These are phyloP conservation scores for Callitettix versicolor DNA, from an alignment of 1,140 invertebrate genomes.

Conservation along the genomic window DNA sequence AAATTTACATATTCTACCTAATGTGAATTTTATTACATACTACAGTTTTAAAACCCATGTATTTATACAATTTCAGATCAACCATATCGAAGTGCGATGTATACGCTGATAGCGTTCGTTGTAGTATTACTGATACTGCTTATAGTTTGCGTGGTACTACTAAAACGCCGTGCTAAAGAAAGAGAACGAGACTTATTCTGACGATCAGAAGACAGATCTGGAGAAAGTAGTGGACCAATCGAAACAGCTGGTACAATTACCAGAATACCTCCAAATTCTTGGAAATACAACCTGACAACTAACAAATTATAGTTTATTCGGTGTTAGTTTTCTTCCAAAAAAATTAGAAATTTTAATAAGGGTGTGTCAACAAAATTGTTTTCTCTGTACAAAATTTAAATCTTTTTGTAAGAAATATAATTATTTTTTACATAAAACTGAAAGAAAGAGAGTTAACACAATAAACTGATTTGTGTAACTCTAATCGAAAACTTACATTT, in stretches of 20 bases:
- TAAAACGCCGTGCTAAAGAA: slow-evolving; percentile 33
- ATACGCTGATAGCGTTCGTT: slow-evolving; percentile 35
- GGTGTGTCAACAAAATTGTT: too few species aligned
- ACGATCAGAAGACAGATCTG: slow-evolving; percentile 22
- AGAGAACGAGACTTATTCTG: slow-evolving; percentile 27
- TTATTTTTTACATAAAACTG: too few species aligned
- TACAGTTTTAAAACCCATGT: too few species aligned
- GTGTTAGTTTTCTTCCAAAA: too few species aligned
- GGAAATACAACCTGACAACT: slow-evolving; percentile 25
- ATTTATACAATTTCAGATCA: slow-evolving; percentile 25
- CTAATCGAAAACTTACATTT: too few species aligned
- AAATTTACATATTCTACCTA: too few species aligned
- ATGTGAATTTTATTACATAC: too few species aligned
- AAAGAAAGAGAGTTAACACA: too few species aligned
- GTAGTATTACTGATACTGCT: slow-evolving; percentile 34
- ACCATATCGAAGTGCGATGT: slow-evolving; percentile 36
- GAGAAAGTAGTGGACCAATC: slow-evolving; percentile 6
- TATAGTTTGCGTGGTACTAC: slow-evolving; percentile 35
- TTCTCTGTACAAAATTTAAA: too few species aligned
- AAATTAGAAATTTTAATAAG: too few species aligned
- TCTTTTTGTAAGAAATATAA: too few species aligned
- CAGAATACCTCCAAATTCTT: slow-evolving; percentile 18
- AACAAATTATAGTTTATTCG: slow-evolving; percentile 20
- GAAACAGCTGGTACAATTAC: slow-evolving; percentile 1
- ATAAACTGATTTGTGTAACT: too few species aligned